Percentiles rank a stretch among this genome's conserved stretches.
Conservation (phyloP, 2,797 vertebrate species). For the Dryobates pubescens region DNA sequence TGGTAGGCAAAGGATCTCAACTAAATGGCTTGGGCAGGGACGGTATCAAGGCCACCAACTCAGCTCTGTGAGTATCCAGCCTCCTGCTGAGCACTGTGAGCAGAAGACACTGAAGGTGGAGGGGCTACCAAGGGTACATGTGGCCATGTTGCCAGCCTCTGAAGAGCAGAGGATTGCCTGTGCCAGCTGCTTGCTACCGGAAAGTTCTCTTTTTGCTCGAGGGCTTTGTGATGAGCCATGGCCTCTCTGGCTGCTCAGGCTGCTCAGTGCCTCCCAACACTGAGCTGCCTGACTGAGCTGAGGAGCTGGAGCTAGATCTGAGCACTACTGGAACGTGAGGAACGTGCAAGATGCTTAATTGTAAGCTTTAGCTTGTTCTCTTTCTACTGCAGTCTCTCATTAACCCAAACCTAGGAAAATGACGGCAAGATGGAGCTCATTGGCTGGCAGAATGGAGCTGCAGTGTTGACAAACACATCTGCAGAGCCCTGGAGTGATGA, state of each 20-base stretch:
- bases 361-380: neutral
- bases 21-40: neutral
- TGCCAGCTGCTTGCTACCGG: neutral
- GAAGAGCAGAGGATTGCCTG: neutral
- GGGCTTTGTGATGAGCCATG: neutral
- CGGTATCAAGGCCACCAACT: neutral
- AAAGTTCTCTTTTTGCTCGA: neutral
- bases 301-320: neutral
- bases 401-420: neutral
- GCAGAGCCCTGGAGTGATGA: neutral
- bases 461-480: neutral
- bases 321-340: neutral
- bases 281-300: neutral
- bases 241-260: neutral
- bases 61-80: neutral
- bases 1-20: neutral
- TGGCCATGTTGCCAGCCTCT: neutral
- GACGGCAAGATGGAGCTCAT: neutral
- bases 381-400: neutral
- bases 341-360: neutral
- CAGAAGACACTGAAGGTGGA: neutral
- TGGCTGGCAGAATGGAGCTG: neutral
- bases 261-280: neutral
- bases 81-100: neutral
- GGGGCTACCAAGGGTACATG: fast-evolving